Evolutionary conservation across 2,888 invertebrate genomes (phyloP).

Genomic region (Yponomeuta malinellus): DNA sequence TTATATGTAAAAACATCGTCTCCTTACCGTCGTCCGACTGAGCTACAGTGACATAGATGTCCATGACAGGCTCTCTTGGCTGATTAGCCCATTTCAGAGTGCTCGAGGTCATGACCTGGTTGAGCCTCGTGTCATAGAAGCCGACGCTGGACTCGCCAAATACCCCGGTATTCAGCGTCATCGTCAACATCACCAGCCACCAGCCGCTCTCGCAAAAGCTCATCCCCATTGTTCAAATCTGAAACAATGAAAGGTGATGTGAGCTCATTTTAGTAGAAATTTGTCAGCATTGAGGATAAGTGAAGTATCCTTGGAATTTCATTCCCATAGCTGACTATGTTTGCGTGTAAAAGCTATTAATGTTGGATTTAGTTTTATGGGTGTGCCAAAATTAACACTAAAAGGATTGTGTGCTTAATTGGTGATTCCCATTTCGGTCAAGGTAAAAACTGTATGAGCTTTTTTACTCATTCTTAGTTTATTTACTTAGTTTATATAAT

Average conservation of each 20-base stretch:
- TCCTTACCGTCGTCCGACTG: slow-evolving; percentile 52
- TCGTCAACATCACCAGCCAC: slow-evolving; percentile 58
- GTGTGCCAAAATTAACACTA: slow-evolving; percentile 5
- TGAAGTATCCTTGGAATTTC: not conserved
- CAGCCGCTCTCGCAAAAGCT: slow-evolving; percentile 54
- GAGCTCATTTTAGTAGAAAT: not conserved
- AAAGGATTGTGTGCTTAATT: slow-evolving; percentile 7
- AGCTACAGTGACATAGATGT: slow-evolving; percentile 80
- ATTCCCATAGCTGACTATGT: not conserved
- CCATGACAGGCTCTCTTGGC: slow-evolving; percentile 44
- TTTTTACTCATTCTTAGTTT: too few species aligned
- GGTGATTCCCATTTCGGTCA: too few species aligned
- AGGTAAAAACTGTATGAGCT: too few species aligned
- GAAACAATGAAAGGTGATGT: slow-evolving; percentile 24
- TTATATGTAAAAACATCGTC: not conserved
- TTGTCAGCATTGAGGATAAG: too few species aligned
- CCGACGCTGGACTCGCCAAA: slow-evolving; percentile 53
- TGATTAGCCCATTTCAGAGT: slow-evolving; percentile 84
- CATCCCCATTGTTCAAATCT: slow-evolving; percentile 49
- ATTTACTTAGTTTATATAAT: too few species aligned
- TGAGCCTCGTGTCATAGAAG: slow-evolving; percentile 62
- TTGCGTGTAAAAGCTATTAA: not conserved
- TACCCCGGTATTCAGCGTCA: slow-evolving; percentile 46
- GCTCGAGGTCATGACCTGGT: slow-evolving; percentile 86
- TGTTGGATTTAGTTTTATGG: not conserved